Evolutionary conservation across 2,888 invertebrate species (phyloP).

Genomic region (Stomorhina lunata): DNA sequence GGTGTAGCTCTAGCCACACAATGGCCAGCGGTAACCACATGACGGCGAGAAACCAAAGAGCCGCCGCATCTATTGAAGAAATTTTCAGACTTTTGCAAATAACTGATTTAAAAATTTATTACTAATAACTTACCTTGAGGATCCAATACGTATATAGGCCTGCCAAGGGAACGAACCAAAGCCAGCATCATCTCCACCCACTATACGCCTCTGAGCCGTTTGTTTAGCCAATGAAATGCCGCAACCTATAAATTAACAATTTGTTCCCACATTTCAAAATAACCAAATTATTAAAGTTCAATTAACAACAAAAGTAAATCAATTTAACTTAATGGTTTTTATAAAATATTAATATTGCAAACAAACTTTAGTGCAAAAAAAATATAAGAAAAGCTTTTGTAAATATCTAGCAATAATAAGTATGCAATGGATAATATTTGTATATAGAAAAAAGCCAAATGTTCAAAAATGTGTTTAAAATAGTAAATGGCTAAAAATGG

Average conservation of each 20-base stretch:
- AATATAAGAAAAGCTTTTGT: slow-evolving; percentile 16
- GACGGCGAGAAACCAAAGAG: slow-evolving; percentile 92
- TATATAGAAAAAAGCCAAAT: neutral
- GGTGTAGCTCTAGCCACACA: slow-evolving; percentile 95
- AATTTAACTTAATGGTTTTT: neutral
- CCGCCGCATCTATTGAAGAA: slow-evolving; percentile 89
- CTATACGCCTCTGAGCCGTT: slow-evolving; percentile 92
- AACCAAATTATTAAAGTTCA: slow-evolving; percentile 19
- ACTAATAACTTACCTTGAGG: slow-evolving; percentile 88
- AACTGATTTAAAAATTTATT: too few relatives aligned
- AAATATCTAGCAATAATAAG: neutral
- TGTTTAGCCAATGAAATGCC: slow-evolving; percentile 92
- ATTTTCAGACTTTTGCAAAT: slow-evolving; percentile 61
- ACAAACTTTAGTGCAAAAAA: slow-evolving; percentile 50
- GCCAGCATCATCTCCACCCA: slow-evolving; percentile 95
- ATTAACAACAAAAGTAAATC: neutral
- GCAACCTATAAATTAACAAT: slow-evolving; percentile 84
- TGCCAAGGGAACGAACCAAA: slow-evolving; percentile 98
- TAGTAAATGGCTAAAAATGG: too few relatives aligned
- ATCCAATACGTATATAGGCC: slow-evolving; percentile 95
- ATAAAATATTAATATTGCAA: slow-evolving; percentile 1
- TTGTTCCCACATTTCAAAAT: slow-evolving; percentile 42
- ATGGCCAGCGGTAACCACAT: slow-evolving; percentile 96
- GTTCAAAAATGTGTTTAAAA: too few relatives aligned
- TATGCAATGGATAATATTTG: neutral